Evolutionary conservation across 2,113 vertebrate species (phyloP), one percentile per base, ranked within the genome.

Genomic region (Lepus europaeus): DNA sequence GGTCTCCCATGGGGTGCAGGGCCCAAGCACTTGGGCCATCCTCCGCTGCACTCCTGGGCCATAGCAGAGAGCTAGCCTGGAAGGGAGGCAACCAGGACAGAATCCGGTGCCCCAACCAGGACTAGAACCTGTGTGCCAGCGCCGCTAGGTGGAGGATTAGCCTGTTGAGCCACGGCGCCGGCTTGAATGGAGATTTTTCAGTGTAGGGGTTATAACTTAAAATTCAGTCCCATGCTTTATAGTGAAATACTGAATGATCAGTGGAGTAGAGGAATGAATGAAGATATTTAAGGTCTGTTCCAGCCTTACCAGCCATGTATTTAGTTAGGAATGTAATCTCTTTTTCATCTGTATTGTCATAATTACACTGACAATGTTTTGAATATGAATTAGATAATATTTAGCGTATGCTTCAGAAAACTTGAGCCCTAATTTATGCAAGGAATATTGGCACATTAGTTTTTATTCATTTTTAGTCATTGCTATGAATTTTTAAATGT

Each of bases 321-420:
- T 92, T 89, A 69, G 90, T 76, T 81, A 27, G 23, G 83, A 87
- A 20, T 36, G 51, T 51, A 59, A 23, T 78, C 64, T 70, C 64
- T 93, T 88, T 36, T 87, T 25, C 70, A 82, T 79, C 56, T 93
- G 13, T 82, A 68, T 81, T 93, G 33, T 97, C 51, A 61, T 56
- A 77, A 66, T 64, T 29, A 64, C 12, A 89, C n/a, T 69, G 77
- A 78, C 59, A 86, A 0, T 87, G 29, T 89, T 94, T 96, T 92
- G 29, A 85, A 61, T 88, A 11, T 76, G 69, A 81, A 90, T 87
- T 84, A 68, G 16, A 59, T 90, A 77, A 69, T 87, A 74, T 92
- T 89, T 86, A 72, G 73, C 77, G 77, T 68, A 70, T 64, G 89
- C n/a, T 39, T 94, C 45, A 76, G 61, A 93, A 94, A 72, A 79